Conservation (phyloP, 1,140 invertebrate species). For the Zaprionus taronus region DNA sequence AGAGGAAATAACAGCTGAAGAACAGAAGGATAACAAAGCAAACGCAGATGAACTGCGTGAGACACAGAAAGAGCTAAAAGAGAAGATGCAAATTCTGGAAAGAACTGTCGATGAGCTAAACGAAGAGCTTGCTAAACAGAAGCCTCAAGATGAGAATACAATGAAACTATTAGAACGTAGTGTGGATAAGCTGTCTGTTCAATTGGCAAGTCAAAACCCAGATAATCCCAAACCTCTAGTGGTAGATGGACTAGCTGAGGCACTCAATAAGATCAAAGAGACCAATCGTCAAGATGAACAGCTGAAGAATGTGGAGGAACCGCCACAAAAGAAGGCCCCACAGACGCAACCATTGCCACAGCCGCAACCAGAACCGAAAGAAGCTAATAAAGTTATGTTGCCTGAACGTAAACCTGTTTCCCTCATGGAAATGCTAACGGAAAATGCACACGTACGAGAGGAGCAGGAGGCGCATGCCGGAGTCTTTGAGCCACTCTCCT, state of each 20-base stretch:
- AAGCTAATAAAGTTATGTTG: conserved; percentile 1
- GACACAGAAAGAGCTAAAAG: conserved; percentile 86
- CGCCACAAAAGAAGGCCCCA: conserved; percentile 2
- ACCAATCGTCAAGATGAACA: conserved; percentile 34
- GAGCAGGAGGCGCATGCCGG: conserved; percentile 64
- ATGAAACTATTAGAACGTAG: conserved; percentile 85
- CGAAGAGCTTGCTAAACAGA: conserved; percentile 77
- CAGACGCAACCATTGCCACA: conserved; percentile 15
- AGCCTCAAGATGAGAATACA: conserved; percentile 58
- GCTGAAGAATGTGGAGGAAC: conserved; percentile 1
- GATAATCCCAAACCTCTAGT: conserved; percentile 41
- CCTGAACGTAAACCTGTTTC: conserved; percentile 53
- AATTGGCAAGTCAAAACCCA: conserved; percentile 75
- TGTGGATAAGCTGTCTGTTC: conserved; percentile 85
- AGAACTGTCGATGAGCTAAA: conserved; percentile 85
- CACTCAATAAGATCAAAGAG: conserved; percentile 46
- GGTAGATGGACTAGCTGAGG: conserved; percentile 48
- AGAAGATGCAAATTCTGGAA: conserved; percentile 86
- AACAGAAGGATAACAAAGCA: conserved; percentile 83
- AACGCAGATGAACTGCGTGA: conserved; percentile 83
- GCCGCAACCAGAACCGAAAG: conserved; percentile 13
- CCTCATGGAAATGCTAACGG: conserved; percentile 66
- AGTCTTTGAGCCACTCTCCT: conserved; percentile 77
- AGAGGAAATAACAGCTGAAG: conserved; percentile 85
- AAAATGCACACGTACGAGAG: conserved; percentile 62